These are phyloP conservation scores for Andrena flavipes DNA, from an alignment of 2,888 invertebrate genomes.

Conservation along the genomic window DNA sequence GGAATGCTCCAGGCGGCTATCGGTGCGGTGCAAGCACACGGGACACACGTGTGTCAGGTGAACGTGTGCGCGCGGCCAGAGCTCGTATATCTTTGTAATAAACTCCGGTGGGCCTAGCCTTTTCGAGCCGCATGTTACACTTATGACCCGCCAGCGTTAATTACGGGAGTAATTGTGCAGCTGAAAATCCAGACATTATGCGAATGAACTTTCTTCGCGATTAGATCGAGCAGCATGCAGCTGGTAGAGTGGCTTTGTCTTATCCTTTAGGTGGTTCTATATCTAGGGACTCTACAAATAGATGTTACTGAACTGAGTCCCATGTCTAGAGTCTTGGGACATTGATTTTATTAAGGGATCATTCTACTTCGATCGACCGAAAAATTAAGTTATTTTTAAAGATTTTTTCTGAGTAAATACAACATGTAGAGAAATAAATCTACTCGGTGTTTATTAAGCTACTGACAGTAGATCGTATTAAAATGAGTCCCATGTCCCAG, in stretches of 20 bases:
- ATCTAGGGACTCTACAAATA: too few species aligned
- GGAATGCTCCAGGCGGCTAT: conserved; percentile 75
- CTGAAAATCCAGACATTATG: conserved; percentile 70
- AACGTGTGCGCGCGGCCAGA: conserved; percentile 57
- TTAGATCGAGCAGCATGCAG: conserved; percentile 37
- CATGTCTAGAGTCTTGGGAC: too few species aligned
- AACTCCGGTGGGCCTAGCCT: conserved; percentile 72
- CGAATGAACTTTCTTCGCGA: conserved; percentile 36
- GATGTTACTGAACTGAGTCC: too few species aligned
- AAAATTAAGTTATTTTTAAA: too few species aligned
- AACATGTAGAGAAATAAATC: too few species aligned
- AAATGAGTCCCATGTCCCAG: too few species aligned
- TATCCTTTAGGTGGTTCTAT: too few species aligned
- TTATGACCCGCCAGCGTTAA: conserved; percentile 76
- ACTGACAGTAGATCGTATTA: too few species aligned
- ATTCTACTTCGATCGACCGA: too few species aligned
- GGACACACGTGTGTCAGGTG: conserved; percentile 59
- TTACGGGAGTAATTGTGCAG: conserved; percentile 77
- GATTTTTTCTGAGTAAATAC: too few species aligned
- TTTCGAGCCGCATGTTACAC: conserved; percentile 66
- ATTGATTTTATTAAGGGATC: too few species aligned
- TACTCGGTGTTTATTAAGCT: too few species aligned
- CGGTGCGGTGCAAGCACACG: conserved; percentile 37
- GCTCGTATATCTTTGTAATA: conserved; percentile 79
- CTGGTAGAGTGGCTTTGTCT: background rate